phyloP scores from a whole-genome alignment of 1,140 invertebrate genomes.

The Hesperophylax magnus region DNA sequence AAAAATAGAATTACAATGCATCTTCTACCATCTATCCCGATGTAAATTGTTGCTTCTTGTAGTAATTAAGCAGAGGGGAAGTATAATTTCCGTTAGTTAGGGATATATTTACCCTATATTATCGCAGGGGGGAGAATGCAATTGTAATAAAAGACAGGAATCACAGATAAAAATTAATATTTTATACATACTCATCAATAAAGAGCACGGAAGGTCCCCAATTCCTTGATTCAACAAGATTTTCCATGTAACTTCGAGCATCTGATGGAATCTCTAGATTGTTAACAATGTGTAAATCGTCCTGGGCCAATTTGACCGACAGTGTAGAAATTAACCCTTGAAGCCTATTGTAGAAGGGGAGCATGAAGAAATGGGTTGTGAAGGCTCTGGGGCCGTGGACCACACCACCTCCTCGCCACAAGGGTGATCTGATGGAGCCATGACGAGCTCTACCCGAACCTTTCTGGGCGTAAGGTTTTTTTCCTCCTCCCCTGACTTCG shows the following conservation, averaged over 20 bases:
- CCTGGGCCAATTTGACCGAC: slow-evolving; percentile 93
- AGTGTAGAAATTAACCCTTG: slow-evolving; percentile 86
- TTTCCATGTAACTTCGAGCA: slow-evolving; percentile 83
- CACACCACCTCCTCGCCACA: slow-evolving; percentile 86
- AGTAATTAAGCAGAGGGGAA: too few relatives aligned
- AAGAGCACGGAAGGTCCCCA: slow-evolving; percentile 98
- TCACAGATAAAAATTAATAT: too few relatives aligned
- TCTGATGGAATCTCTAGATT: slow-evolving; percentile 89
- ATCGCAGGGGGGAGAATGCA: too few relatives aligned
- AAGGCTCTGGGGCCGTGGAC: slow-evolving; percentile 92
- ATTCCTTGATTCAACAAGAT: slow-evolving; percentile 85
- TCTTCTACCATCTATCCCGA: too few relatives aligned
- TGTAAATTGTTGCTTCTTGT: too few relatives aligned
- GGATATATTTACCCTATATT: too few relatives aligned
- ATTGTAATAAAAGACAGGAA: too few relatives aligned
- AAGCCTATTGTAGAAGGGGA: slow-evolving; percentile 83
- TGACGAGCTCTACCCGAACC: slow-evolving; percentile 90
- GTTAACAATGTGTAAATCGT: slow-evolving; percentile 94
- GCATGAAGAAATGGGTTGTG: slow-evolving; percentile 93
- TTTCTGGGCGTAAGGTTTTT: slow-evolving; percentile 98
- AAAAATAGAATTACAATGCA: too few relatives aligned
- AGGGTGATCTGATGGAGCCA: slow-evolving; percentile 90
- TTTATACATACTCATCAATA: slow-evolving; percentile 85
- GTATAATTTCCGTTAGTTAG: too few relatives aligned
- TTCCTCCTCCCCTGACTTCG: slow-evolving; percentile 89